Evolutionary conservation across 2,113 vertebrate genomes (phyloP).

Genomic region (Anguilla rostrata): DNA sequence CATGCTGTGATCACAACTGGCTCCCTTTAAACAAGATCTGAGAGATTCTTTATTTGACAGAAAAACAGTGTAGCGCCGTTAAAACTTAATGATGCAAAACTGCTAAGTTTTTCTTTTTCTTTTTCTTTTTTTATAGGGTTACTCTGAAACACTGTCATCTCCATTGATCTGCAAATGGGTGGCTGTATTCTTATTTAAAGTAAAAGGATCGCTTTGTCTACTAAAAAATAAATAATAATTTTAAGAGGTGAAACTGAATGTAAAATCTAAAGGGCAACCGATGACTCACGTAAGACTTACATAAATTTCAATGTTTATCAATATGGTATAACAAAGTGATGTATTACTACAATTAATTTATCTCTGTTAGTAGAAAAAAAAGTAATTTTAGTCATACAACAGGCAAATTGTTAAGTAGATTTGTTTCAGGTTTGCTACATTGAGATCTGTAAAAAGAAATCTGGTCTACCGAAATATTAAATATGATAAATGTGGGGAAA

Average conservation of each 20-base stretch:
- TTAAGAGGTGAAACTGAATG: neutral
- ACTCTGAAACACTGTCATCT: constrained; percentile 11
- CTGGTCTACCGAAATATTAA: too few species aligned
- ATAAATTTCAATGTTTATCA: too few species aligned
- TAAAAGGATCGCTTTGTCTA: neutral
- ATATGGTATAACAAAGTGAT: neutral
- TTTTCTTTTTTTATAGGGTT: constrained; percentile 29
- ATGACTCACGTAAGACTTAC: neutral
- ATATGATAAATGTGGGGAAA: too few species aligned
- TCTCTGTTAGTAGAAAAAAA: neutral
- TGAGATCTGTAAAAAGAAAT: too few species aligned
- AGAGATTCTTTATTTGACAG: constrained; percentile 47
- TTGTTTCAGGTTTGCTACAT: neutral
- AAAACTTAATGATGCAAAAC: constrained; percentile 61
- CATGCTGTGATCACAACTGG: neutral
- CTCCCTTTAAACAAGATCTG: constrained; percentile 52
- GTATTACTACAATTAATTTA: too few species aligned
- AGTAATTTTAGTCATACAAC: neutral
- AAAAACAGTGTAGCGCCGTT: constrained; percentile 44
- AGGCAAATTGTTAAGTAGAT: neutral
- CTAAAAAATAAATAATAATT: constrained; percentile 19
- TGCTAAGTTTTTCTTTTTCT: constrained; percentile 52
- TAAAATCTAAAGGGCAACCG: neutral
- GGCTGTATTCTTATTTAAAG: neutral
- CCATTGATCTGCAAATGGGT: constrained; percentile 5